These are phyloP conservation scores for Lophochroa leadbeateri DNA, from an alignment of 2,113 vertebrate genomes.

Conservation along the genomic window DNA sequence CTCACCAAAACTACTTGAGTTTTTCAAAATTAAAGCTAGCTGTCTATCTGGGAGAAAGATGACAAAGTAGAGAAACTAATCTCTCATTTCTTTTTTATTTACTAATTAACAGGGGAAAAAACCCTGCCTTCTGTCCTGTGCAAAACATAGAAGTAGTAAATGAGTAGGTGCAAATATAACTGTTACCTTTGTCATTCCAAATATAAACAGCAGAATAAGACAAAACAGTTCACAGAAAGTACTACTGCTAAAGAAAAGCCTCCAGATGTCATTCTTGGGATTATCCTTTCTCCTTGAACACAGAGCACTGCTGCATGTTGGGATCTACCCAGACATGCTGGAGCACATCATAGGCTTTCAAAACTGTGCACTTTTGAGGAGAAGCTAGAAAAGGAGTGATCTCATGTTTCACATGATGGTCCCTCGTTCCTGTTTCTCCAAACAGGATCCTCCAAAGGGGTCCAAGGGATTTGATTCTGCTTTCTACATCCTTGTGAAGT, in stretches of 20 bases:
- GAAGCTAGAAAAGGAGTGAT: neutral
- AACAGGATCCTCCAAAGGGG: neutral
- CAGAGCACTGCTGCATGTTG: neutral
- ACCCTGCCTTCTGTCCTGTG: fast-evolving
- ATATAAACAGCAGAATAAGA: neutral
- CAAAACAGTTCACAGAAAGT: neutral
- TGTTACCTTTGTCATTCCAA: neutral
- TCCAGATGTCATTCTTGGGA: neutral
- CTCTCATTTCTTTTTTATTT: neutral
- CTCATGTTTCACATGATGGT: neutral
- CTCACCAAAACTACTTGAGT: neutral
- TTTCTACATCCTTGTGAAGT: neutral
- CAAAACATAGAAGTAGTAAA: neutral
- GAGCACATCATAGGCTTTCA: neutral
- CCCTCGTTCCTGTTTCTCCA: neutral
- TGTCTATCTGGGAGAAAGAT: neutral
- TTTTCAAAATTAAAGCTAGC: neutral
- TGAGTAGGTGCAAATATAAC: neutral
- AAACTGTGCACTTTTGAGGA: neutral
- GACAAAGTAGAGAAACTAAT: neutral
- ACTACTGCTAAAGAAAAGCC: neutral
- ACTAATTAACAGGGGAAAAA: neutral
- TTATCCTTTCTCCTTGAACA: neutral
- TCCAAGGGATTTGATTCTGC: neutral
- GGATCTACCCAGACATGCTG: neutral